Percentiles rank a stretch among this genome's conserved stretches.
These are phyloP conservation scores for Nudaria mundana DNA, from an alignment of 2,888 invertebrate species.

Conservation along the genomic window DNA sequence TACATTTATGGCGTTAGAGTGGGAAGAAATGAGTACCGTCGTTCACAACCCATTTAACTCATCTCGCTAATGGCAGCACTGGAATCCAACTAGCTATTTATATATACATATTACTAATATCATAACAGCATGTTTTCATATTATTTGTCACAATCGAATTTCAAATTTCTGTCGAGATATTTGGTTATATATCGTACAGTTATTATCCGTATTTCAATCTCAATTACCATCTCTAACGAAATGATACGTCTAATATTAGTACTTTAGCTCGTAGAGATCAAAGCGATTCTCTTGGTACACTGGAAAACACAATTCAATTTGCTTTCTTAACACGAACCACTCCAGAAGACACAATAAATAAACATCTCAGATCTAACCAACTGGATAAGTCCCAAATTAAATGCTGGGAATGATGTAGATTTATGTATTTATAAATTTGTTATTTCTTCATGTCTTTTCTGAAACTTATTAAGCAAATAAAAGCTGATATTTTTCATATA, in stretches of 20 bases:
- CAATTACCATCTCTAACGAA: conserved; percentile 10
- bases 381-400: conserved; percentile 4
- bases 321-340: conserved; percentile 16
- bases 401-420: background rate
- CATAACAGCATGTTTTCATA: too few relatives aligned
- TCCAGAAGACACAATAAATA: conserved; percentile 17
- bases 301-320: conserved; percentile 15
- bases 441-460: too few relatives aligned
- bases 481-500: too few relatives aligned
- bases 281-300: conserved; percentile 11
- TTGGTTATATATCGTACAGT: background rate
- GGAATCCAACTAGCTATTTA: too few relatives aligned
- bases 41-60: conserved; percentile 2
- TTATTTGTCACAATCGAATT: too few relatives aligned
- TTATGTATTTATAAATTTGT: background rate
- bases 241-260: conserved; percentile 17
- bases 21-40: background rate
- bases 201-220: background rate
- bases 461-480: too few relatives aligned
- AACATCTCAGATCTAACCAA: conserved; percentile 10
- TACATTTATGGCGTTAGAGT: background rate
- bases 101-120: too few relatives aligned
- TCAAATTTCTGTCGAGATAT: too few relatives aligned
- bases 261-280: conserved; percentile 15
- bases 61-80: background rate